Evolutionary conservation across 2,888 invertebrate genomes (phyloP), one percentile per base, ranked within the genome.

Genomic region (Herminia tarsipennalis): DNA sequence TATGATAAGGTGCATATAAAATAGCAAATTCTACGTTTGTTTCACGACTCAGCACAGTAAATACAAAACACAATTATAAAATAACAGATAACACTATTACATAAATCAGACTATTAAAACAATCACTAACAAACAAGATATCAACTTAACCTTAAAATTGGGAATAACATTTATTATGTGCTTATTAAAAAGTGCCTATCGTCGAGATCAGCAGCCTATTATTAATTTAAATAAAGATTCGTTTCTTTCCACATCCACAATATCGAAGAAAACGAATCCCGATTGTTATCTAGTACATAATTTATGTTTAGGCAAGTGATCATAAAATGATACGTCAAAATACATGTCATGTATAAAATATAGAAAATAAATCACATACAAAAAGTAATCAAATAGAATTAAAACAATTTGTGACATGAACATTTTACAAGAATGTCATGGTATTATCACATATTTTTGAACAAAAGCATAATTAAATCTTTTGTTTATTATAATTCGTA

Each of bases 81-180:
- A 77, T 76, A 86, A 87, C 83, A 84, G 78, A 74, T 82, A 86
- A 87, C 81, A 72, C 77, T 82, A 63, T 45, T 76, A 77, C 76
- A 73, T 79, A 86, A 85, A 82, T 85, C 85, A 88, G 81, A 86
- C 84, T 85, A 78, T 66, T 76, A 81, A 78, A 76, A 82, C 67
- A 80, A 84, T 83, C 74, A 84, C 78, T 79, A 85, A 83, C 77
- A 78, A 84, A 83, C 78, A 80, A 83, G 67, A 80, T 71, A 70
- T 80, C 74, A 82, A 84, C 79, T 78, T 79, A 81, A 70, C 56
- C 51, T 62, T 74, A 76, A 78, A 78, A 79, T 52, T 73, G 70
- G 63, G 62, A 70, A 78, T 78, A 83, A 70, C 44, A 70, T 76
- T 66, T 69, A 68, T 70, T 59, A 73, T 65, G 86, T 87, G 88